Base-by-base conservation (phyloP, 2,113 vertebrate species). In the Mugil cephalus region DNA sequence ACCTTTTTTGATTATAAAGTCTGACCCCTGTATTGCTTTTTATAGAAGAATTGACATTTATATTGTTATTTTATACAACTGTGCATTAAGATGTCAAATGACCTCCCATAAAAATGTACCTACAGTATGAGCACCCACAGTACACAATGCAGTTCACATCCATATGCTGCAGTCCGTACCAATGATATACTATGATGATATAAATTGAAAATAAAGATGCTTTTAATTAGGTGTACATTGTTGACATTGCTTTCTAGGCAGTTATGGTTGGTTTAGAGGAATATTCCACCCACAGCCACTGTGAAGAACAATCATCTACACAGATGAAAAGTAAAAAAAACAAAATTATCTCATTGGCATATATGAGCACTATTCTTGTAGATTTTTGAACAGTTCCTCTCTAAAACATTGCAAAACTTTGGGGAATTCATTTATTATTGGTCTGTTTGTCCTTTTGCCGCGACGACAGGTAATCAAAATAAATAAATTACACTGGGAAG, bases 171-270 rank as follows among this genome's bases (percentile, higher is more conserved):
- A 89, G 79, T 77, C 71, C 82, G 36, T 84, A 83, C 60, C 69
- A 79, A 68, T 73, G 61, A 77, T 86, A 85, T 87, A 69, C 62
- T 75, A 77, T 63, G 12, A 84, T 89, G 62, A 82, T 79, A 83
- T 88, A 60, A 88, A 80, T 36, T 80, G 59, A 86, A 76, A 92
- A 92, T 92, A 90, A 93, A 91, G 59, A 74, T 74, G 69, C 80
- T 90, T 89, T 82, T 74, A 81, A 80, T 83, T 71, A 74, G 64
- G 18, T 40, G 61, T 65, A 21, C 15, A 52, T 88, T 74, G 85
- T 88, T 81, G 69, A 73, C 48, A 67, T 24, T 35, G 24, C 50
- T 54, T 47, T 17, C 40, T 42, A 42, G 40, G 38, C 4, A 36
- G 51, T 39, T 12, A 12, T 13, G 12, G 6, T 38, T 24, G 18